Base-by-base conservation (phyloP, 2,888 invertebrate species). In the Apodemia mormo region DNA sequence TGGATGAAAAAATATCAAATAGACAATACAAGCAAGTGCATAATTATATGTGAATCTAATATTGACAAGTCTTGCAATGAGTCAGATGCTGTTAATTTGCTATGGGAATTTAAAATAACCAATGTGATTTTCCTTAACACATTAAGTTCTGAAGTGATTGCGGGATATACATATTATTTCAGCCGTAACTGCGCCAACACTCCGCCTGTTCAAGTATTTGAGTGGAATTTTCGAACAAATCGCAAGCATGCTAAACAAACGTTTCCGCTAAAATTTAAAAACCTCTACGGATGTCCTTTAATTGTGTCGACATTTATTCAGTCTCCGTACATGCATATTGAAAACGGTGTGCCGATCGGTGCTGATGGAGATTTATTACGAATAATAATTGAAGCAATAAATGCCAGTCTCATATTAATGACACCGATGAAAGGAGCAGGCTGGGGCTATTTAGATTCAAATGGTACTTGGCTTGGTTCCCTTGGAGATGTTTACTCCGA, bases 401-500 rank as follows among this genome's bases (percentile, higher is more conserved):
- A 91, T 72, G 84, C 87, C 2, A 86, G 71, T 37, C 78, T 91
- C 8, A 75, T 77, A 52, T 69, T 87, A 56, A 85, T 84, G 80
- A 86, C 84, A 1, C 90, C 90, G 1, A 77, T 68, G 5, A 73
- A 77, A 9, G 89, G 89, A 1, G 65, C 70, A 8, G 89, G 89
- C 2, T 91, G 90, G 90, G 92, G 92, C 5, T 80, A 76, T 66
- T 75, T 82, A 0, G 79, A 85, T 12, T 71, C 75, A 0, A 78
- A 89, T 54, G 88, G 86, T 2, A 80, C 82, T 0, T 92, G 92
- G 92, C 76, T 84, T 4, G 92, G 92, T 2, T 91, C 90, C 2
- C 82, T 92, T 0, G 85, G 82, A 29, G 90, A 91, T 71, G 68
- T 90, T 14, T 81, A 85, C 61, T 77, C 87, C 49, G 83, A 84